Evolutionary conservation across 2,797 vertebrate genomes (phyloP).

Genomic region (Artibeus jamaicensis): DNA sequence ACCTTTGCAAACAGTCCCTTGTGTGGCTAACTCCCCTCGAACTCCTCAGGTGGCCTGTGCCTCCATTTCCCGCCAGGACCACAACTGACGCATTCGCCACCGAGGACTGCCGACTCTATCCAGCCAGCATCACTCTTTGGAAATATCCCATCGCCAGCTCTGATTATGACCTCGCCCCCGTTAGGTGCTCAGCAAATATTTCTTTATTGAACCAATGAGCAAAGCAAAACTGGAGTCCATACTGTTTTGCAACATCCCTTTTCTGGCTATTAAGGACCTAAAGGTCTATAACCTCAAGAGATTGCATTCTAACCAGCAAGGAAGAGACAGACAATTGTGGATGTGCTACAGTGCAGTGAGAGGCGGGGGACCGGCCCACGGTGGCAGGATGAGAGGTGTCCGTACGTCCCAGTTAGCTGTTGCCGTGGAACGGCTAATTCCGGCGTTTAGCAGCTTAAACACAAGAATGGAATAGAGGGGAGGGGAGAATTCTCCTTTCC

Average conservation of each 20-base stretch:
- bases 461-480: too few relatives aligned
- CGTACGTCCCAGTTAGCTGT: fast-evolving
- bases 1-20: neutral
- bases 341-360: neutral
- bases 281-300: neutral
- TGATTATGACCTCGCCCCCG: neutral
- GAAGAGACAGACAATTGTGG: too few relatives aligned
- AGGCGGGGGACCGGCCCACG: fast-evolving
- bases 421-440: neutral
- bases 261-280: neutral
- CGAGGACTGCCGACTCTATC: fast-evolving
- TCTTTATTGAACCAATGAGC: neutral
- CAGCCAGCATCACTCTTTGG: neutral
- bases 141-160: neutral
- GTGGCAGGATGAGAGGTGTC: fast-evolving
- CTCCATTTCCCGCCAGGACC: neutral
- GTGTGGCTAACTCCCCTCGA: fast-evolving
- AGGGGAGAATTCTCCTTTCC: neutral
- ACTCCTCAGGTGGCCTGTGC: neutral
- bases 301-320: neutral
- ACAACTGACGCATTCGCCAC: fast-evolving
- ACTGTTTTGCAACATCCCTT: neutral
- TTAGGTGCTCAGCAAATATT: neutral
- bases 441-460: fast-evolving
- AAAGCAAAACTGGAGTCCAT: neutral